phyloP scores from a whole-genome alignment of 2,113 vertebrate genomes.

The Capricornis sumatraensis region DNA sequence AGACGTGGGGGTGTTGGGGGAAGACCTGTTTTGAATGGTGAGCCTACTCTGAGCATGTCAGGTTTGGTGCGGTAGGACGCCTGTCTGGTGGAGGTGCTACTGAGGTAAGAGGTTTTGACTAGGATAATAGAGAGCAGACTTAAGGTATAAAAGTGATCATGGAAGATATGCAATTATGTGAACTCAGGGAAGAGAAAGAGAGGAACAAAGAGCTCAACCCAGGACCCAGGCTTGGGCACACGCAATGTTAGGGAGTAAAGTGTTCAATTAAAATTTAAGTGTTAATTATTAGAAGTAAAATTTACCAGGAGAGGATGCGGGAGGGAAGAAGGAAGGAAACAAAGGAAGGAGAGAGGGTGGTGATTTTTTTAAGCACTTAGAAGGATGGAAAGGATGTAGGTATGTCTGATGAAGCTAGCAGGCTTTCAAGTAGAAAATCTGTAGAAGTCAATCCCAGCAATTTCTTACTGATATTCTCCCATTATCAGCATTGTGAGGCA shows the following conservation, averaged over 20 bases:
- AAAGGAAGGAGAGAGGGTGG: not conserved
- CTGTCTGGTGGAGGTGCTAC: not conserved
- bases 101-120: not conserved
- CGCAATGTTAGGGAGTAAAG: not conserved
- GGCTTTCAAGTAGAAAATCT: not conserved
- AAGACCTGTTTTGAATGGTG: not conserved
- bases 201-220: not conserved
- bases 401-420: not conserved
- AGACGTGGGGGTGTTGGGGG: not conserved
- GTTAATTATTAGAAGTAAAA: not conserved
- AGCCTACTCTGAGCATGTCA: not conserved
- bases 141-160: not conserved
- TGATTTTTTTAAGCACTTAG: not conserved
- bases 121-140: not conserved
- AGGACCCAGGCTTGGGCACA: not conserved
- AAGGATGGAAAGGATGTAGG: not conserved
- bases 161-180: not conserved
- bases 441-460: not conserved
- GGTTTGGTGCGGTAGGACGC: not conserved
- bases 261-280: not conserved
- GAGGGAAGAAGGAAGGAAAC: not conserved
- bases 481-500: not conserved
- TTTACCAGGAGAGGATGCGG: not conserved
- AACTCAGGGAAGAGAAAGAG: not conserved
- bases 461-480: not conserved